Evolutionary conservation across 2,113 vertebrate genomes (phyloP).

Genomic region (Indicator maculatus): DNA sequence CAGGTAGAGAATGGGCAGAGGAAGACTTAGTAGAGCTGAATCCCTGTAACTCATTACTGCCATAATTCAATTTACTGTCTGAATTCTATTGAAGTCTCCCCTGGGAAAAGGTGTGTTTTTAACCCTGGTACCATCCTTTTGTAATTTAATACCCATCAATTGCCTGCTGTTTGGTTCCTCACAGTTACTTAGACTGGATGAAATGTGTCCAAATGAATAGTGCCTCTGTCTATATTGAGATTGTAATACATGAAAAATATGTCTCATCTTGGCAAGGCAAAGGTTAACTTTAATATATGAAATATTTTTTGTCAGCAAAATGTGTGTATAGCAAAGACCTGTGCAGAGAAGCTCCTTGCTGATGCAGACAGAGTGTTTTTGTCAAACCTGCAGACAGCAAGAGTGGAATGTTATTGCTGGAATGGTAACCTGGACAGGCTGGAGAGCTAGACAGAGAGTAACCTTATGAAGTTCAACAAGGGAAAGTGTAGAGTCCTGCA

Average conservation of each 20-base stretch:
- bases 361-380: not conserved
- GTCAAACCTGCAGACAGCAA: not conserved
- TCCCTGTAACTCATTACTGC: not conserved
- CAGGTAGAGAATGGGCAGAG: not conserved
- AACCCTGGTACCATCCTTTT: not conserved
- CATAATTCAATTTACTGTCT: constrained; percentile 13
- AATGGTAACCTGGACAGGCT: not conserved
- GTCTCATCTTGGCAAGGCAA: not conserved
- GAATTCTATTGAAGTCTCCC: not conserved
- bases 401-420: not conserved
- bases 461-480: no score
- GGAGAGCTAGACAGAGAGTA: no score
- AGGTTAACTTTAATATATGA: constrained; percentile 10
- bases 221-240: not conserved
- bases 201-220: not conserved
- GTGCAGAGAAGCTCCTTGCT: not conserved
- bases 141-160: not conserved
- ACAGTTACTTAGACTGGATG: not conserved
- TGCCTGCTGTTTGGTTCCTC: not conserved
- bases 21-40: not conserved
- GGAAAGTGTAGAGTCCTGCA: no score
- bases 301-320: not conserved
- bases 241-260: not conserved
- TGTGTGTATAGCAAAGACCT: not conserved
- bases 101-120: constrained; percentile 16